Percentiles rank a stretch among this genome's conserved stretches.
Evolutionary conservation across 1,140 invertebrate species (phyloP).

Genomic region (Drosophila grimshawi): DNA sequence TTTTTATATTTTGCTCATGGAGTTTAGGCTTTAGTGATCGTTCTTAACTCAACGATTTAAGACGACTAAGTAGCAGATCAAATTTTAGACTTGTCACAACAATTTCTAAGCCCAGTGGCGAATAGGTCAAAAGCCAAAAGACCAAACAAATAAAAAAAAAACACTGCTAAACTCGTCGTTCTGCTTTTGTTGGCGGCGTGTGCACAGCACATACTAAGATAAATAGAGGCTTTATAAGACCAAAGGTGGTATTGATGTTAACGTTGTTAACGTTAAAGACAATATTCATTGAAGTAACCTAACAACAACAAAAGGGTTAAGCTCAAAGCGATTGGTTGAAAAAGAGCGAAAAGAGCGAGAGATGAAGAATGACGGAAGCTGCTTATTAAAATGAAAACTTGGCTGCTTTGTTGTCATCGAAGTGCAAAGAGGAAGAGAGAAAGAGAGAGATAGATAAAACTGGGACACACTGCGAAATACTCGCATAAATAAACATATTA

Average conservation of each 20-base stretch:
- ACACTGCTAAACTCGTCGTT: slow-evolving; percentile 24
- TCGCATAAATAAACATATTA: not conserved
- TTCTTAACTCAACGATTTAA: too few relatives aligned
- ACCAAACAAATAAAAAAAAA: slow-evolving; percentile 12
- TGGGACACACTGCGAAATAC: not conserved
- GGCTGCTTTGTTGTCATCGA: not conserved
- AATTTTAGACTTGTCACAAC: not conserved
- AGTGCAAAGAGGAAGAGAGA: not conserved
- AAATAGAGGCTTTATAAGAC: slow-evolving; percentile 16
- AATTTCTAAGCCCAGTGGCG: not conserved
- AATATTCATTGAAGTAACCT: slow-evolving; percentile 26
- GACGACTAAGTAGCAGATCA: not conserved
- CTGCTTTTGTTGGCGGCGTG: not conserved
- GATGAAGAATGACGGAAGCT: slow-evolving; percentile 20
- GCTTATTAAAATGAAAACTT: slow-evolving; percentile 13
- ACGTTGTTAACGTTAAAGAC: slow-evolving; percentile 3
- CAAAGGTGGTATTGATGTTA: slow-evolving; percentile 33
- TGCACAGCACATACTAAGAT: not conserved
- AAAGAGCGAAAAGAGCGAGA: slow-evolving; percentile 3
- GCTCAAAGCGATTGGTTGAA: slow-evolving; percentile 8
- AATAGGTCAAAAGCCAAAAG: slow-evolving; percentile 16
- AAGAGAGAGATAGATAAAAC: not conserved
- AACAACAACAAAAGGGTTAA: slow-evolving; percentile 18
- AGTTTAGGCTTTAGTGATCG: not conserved
- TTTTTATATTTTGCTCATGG: too few relatives aligned